These are phyloP conservation scores for Trialeurodes vaporariorum DNA, from an alignment of 1,140 invertebrate species.

Conservation along the genomic window DNA sequence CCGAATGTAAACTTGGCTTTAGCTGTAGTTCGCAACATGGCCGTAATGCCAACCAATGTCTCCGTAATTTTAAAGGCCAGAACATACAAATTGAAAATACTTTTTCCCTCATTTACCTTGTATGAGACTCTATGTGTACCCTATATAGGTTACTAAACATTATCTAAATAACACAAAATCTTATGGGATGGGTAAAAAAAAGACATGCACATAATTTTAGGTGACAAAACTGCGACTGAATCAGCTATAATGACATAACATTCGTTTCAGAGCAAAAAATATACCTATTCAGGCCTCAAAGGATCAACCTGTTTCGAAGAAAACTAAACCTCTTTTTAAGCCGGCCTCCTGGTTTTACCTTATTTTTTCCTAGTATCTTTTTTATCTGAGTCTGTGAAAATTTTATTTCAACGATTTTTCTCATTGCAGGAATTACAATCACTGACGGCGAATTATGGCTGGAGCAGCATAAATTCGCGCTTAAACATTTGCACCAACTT, in stretches of 20 bases:
- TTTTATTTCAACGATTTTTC: constrained; percentile 3
- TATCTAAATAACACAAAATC: background rate
- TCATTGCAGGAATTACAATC: constrained; percentile 52
- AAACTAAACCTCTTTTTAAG: background rate
- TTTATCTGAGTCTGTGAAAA: background rate
- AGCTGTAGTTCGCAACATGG: too few species aligned
- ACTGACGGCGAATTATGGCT: constrained; percentile 62
- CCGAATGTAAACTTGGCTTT: too few species aligned
- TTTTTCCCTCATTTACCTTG: too few species aligned
- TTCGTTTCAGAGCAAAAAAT: background rate
- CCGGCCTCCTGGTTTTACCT: background rate
- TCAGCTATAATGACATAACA: background rate
- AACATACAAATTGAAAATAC: too few species aligned
- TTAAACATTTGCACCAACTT: constrained; percentile 52
- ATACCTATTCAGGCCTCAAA: background rate
- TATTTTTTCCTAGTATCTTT: background rate
- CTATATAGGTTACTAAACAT: too few species aligned
- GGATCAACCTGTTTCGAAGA: background rate
- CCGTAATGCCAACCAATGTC: too few species aligned
- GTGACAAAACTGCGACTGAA: too few species aligned
- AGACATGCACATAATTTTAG: background rate
- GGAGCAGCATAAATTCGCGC: constrained; percentile 57
- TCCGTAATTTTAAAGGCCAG: too few species aligned
- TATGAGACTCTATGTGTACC: too few species aligned
- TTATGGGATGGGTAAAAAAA: background rate